These are phyloP conservation scores for Oceanodroma leucorhoa DNA, from an alignment of 2,797 vertebrate genomes.

Conservation along the genomic window DNA sequence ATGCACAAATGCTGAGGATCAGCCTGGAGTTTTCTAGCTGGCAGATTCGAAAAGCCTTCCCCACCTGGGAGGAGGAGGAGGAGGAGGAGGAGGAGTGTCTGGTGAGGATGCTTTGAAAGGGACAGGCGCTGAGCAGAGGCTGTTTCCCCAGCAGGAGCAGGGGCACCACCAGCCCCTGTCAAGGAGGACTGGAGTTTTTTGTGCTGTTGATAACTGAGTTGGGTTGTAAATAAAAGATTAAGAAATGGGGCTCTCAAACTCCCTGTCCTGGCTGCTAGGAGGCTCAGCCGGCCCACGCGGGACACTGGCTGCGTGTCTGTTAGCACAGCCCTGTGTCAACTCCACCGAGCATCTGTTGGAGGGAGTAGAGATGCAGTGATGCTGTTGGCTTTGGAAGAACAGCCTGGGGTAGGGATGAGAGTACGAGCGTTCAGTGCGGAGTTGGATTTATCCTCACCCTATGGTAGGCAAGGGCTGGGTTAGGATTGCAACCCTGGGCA, in stretches of 20 bases:
- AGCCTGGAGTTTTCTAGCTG: background rate
- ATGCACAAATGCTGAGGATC: background rate
- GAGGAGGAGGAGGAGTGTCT: background rate
- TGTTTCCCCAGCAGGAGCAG: background rate
- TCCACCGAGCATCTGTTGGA: background rate
- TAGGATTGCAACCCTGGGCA: background rate
- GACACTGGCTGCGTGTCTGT: background rate
- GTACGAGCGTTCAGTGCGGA: accelerated
- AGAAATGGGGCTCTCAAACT: background rate
- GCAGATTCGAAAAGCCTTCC: background rate
- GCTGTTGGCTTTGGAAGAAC: background rate
- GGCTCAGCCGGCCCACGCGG: background rate
- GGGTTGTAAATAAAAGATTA: background rate
- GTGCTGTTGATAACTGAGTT: background rate
- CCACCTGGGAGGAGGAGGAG: background rate
- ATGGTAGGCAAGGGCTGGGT: background rate
- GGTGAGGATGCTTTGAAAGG: background rate
- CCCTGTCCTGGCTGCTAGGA: background rate
- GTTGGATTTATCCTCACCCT: background rate
- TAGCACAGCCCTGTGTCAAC: accelerated
- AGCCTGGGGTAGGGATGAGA: background rate
- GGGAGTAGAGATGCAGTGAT: background rate
- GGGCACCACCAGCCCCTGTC: background rate
- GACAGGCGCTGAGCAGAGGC: background rate
- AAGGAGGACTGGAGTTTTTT: background rate